Evolutionary conservation across 37 sponge, comb jelly and placozoan species (phyloP).

Genomic region (Beroe ovata): DNA sequence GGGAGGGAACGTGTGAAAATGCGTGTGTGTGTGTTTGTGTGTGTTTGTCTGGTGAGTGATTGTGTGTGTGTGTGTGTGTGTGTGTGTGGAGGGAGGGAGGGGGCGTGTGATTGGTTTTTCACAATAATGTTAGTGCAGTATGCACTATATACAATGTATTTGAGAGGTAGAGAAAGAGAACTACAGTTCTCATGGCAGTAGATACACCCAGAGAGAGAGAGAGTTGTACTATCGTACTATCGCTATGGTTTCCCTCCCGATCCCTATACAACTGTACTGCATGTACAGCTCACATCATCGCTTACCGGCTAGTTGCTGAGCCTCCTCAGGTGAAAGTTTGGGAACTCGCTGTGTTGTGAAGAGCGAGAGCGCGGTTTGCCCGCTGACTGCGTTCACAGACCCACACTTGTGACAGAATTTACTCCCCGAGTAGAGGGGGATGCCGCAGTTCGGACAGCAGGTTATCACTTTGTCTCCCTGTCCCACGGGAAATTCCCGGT

Average conservation of each 20-base stretch:
- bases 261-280: too few species aligned
- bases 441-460: slow-evolving; percentile 63
- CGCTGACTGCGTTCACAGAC: slow-evolving; percentile 55
- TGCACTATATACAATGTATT: too few species aligned
- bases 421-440: slow-evolving; percentile 60
- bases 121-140: too few species aligned
- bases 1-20: not conserved
- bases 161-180: too few species aligned
- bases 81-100: not conserved
- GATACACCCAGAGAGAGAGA: too few species aligned
- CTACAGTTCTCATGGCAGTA: too few species aligned
- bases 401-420: slow-evolving; percentile 66
- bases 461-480: slow-evolving; percentile 67
- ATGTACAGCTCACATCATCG: too few species aligned
- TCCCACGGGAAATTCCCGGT: slow-evolving; percentile 64
- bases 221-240: too few species aligned
- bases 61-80: not conserved
- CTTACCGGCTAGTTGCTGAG: slow-evolving; percentile 61
- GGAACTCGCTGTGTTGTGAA: slow-evolving; percentile 62
- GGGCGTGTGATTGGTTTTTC: not conserved
- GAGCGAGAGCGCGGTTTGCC: slow-evolving; percentile 61
- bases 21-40: not conserved
- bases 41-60: not conserved
- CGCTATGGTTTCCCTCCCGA: too few species aligned
- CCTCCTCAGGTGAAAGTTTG: slow-evolving; percentile 64